Evolutionary conservation across 2,888 invertebrate species (phyloP).

Genomic region (Acanthacorydalis orientalis): DNA sequence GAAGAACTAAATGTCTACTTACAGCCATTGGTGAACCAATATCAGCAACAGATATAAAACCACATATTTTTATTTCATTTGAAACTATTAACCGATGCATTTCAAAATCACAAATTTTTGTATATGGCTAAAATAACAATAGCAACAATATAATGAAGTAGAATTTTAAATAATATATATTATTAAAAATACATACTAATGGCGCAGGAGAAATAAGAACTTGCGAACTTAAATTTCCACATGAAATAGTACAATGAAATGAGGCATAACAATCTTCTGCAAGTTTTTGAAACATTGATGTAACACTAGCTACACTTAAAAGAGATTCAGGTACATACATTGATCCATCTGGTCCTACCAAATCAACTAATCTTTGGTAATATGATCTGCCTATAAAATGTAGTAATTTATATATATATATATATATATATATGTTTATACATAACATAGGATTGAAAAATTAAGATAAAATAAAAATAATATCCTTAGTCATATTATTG

Average conservation of each 20-base stretch:
- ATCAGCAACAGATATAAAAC: conserved; percentile 75
- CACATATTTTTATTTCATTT: conserved; percentile 64
- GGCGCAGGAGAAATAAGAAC: conserved; percentile 61
- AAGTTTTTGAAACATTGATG: conserved; percentile 43
- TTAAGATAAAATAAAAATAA: no score
- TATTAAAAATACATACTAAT: conserved; percentile 26
- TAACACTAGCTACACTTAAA: conserved; percentile 23
- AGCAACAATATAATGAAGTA: neutral
- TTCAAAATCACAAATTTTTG: conserved; percentile 46
- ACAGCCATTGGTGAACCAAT: conserved; percentile 82
- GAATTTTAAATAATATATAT: neutral
- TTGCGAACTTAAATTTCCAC: conserved; percentile 57
- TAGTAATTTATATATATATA: conserved; percentile 15
- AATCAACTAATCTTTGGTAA: conserved; percentile 66
- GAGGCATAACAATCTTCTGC: conserved; percentile 57
- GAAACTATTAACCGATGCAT: conserved; percentile 43
- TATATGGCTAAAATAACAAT: conserved; percentile 24
- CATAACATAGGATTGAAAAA: no score
- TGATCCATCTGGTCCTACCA: conserved; percentile 49
- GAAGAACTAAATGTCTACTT: conserved; percentile 78
- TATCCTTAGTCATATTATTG: no score
- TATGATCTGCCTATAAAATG: conserved; percentile 41
- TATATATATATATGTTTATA: neutral
- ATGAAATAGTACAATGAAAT: conserved; percentile 52
- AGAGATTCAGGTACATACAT: conserved; percentile 38